Evolutionary conservation across 2,888 invertebrate species (phyloP), one percentile per base, ranked within the genome.

Genomic region (Horisme vitalbata): DNA sequence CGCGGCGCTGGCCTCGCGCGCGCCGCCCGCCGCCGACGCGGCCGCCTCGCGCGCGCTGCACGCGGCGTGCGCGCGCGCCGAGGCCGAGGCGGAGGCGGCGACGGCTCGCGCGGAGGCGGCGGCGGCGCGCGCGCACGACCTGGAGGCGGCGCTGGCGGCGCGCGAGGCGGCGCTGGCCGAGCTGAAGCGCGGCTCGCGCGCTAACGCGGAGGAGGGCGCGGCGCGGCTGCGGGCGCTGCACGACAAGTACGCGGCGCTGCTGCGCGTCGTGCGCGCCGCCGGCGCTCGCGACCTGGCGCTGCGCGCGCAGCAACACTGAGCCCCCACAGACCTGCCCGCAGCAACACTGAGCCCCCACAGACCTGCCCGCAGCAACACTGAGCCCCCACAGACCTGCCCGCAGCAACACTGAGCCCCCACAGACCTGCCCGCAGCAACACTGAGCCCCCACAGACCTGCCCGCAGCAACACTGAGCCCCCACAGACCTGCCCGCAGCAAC

Each of bases 201-300:
- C 79, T 49, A 78, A 83, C 31, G 85, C 92, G 49, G 93, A 93
- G 59, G 93, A 93, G 67, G 92, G 91, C 66, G 88, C 90, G 63
- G 91, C 91, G 63, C 85, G 91, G 60, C 63, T 91, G 58, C 89
- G 90, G 52, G 91, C 92, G 7, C 79, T 91, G 49, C 91, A 89
- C 58, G 92, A 91, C 61, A 93, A 93, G 74, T 93, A 93, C 75
- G 74, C 83, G 55, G 88, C 91, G 52, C 88, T 92, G 62, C 79
- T 91, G 65, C 84, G 90, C 45, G 88, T 91, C 43, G 90, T 92
- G 77, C 88, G 92, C 63, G 81, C 90, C 13, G 69, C 87, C 20
- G 92, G 92, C 66, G 79, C 84, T 53, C 90, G 90, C 44, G 83
- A 90, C 43, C 81, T 93, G 39, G 91, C 91, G 70, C 77, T 90